Base-by-base conservation (phyloP, 2,888 invertebrate genomes). In the Bruchidius siliquastri region DNA sequence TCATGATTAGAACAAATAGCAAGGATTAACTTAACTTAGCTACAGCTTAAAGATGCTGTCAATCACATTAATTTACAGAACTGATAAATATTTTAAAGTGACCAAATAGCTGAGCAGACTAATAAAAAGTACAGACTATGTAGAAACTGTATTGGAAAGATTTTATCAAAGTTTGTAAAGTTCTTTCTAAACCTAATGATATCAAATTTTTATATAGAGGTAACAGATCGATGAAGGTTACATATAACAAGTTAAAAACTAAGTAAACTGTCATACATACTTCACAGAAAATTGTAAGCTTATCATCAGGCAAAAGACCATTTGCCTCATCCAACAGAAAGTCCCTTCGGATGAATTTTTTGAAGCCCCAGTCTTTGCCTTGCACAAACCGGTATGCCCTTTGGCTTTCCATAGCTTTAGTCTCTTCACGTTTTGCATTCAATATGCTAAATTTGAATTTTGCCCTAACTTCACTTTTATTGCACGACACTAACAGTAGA, bases 311-410 rank as follows among this genome's bases (percentile, higher is more conserved):
- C 83, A 99, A 89, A 70, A 99, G 91, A 81, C 99, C 99, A 87
- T 99, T 99, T 76, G 97, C 96, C 89, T 99, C 99, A 87, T 99
- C 99, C 87, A 99, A 89, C 78, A 99, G 91, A 88, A 99, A 99
- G 88, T 99, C 99, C 88, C 99, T 92, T 85, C 99, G 92, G 80
- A 99, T 99, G 87, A 99, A 99, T 88, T 99, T 99, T 89, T 99
- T 99, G 90, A 99, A 99, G 75, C 99, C 99, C 99, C 99, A 99
- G 90, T 99, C 99, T 89, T 99, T 99, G 82, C 99, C 99, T 89
- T 99, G 99, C 77, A 99, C 99, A 88, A 99, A 99, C 90, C 99
- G 93, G 88, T 99, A 99, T 79, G 99, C 99, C 86, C 99, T 89
- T 86, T 93, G 93, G 87, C 93, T 93, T 87, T 98, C 99, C 99